Base-by-base conservation (phyloP, 2,113 vertebrate species). In the Sporophila hypoxantha region DNA sequence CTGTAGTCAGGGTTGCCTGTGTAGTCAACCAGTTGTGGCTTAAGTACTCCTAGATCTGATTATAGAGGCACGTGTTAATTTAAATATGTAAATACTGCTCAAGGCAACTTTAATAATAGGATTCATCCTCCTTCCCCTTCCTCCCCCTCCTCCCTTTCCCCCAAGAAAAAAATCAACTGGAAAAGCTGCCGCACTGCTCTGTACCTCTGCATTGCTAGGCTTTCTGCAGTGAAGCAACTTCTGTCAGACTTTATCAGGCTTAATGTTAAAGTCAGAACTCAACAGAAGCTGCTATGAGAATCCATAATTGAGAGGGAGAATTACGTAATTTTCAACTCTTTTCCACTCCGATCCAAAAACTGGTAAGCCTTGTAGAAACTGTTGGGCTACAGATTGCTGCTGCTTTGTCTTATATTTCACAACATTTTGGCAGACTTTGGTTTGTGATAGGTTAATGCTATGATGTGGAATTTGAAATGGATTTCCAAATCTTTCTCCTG, bases 221-320 rank as follows among this genome's bases (percentile, higher is more conserved):
- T 94, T 93, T 93, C 89, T 94, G 59, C 87, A 92, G 79, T 87
- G 85, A 92, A 87, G 87, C 85, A 93, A 75, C 82, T 93, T 91
- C 32, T 49, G 86, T 89, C 88, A 93, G 90, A 76, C 60, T 88
- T 92, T 53, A 81, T 82, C 69, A 86, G 76, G 83, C 66, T 90
- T 94, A 61, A 20, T 92, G 26, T 93, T 91, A 82, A 82, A 94
- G 66, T 90, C 90, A 94, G 59, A 92, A 69, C 74, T 91, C 86
- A 71, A 71, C 66, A 90, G 88, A 86, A 91, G 74, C 86, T 93
- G 80, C 83, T 91, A 5, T 75, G 86, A 91, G 59, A 92, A 86
- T 88, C 81, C 66, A 22, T 91, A 91, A 91, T 17, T 88, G 83
- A 85, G 85, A 94, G 76, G 30, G 86, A 93, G 83, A 86, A 90